These are phyloP conservation scores for Dicyrtomina minuta DNA, from an alignment of 2,888 invertebrate genomes.

Conservation along the genomic window DNA sequence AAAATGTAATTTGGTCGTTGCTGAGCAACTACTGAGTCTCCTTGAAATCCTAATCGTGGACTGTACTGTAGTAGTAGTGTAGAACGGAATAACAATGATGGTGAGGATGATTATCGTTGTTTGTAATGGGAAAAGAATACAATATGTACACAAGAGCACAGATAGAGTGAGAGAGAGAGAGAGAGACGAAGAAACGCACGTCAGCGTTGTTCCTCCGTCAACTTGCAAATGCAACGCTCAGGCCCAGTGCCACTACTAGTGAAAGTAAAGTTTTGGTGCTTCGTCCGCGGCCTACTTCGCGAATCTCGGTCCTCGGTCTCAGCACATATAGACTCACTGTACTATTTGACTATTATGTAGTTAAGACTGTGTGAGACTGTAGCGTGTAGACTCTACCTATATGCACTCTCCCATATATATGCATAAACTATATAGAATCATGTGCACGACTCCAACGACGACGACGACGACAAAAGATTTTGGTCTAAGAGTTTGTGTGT, in stretches of 20 bases:
- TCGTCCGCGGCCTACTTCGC: slow-evolving; percentile 51
- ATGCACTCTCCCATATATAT: no score
- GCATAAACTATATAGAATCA: neutral
- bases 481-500: neutral
- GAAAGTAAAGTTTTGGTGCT: slow-evolving; percentile 53
- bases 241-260: slow-evolving; percentile 45
- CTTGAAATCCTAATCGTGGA: no score
- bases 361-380: neutral
- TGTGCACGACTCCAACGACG: neutral
- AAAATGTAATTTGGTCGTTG: no score
- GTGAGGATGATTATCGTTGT: neutral
- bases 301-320: slow-evolving; percentile 37
- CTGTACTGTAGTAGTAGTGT: no score
- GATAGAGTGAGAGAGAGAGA: slow-evolving; percentile 29
- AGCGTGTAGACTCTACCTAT: neutral
- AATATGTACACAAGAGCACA: slow-evolving; percentile 27
- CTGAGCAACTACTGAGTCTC: no score
- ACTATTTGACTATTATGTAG: no score
- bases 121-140: slow-evolving; percentile 20
- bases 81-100: neutral
- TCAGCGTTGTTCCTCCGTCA: slow-evolving; percentile 42
- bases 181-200: slow-evolving; percentile 36
- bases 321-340: slow-evolving; percentile 10
- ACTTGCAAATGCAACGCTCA: slow-evolving; percentile 46
- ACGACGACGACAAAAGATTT: neutral